Evolutionary conservation across 2,797 vertebrate genomes (phyloP).

Genomic region (Okamejei kenojei): DNA sequence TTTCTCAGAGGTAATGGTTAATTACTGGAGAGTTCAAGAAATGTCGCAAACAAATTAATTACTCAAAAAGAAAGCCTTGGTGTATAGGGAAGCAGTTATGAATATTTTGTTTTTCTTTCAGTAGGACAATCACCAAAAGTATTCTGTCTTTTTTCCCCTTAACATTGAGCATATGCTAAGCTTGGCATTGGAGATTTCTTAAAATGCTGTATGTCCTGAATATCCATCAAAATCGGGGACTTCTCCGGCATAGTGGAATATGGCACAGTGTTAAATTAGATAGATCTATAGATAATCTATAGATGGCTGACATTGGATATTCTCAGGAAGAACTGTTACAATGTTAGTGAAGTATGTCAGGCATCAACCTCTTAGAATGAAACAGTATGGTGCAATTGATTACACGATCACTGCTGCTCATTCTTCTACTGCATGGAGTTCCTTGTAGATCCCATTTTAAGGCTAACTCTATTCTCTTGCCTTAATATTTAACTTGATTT

Average conservation of each 20-base stretch:
- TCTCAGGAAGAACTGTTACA: neutral
- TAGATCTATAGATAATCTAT: neutral
- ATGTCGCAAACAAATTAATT: neutral
- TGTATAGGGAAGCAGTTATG: neutral
- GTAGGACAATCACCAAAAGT: neutral
- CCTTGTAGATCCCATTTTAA: neutral
- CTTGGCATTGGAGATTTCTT: neutral
- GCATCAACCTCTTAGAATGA: neutral
- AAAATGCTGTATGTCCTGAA: neutral
- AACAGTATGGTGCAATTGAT: neutral
- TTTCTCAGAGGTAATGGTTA: neutral
- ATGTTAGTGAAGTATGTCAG: neutral
- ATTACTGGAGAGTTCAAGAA: neutral
- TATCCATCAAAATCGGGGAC: neutral
- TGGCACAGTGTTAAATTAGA: neutral
- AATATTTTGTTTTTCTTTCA: neutral
- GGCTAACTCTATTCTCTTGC: neutral
- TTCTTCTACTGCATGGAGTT: neutral
- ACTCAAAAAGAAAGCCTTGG: neutral
- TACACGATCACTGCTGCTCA: neutral
- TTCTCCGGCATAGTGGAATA: neutral
- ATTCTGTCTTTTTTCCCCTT: neutral
- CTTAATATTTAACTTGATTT: neutral
- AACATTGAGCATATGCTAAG: neutral
- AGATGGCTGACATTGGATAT: neutral